Base-by-base conservation (phyloP, 2,888 invertebrate species). In the Hypercompe scribonia region DNA sequence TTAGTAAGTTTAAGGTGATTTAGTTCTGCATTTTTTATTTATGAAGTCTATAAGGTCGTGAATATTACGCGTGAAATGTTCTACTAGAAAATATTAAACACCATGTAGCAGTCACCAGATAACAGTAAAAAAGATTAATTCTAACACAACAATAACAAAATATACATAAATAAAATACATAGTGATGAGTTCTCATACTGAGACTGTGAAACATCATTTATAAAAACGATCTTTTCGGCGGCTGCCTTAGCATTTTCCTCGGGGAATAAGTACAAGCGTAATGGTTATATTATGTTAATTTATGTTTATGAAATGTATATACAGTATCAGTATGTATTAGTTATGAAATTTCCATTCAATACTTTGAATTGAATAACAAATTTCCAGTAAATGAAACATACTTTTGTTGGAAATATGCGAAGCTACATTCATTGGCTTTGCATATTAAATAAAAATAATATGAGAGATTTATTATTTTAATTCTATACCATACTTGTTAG, bases 251-350 rank as follows among this genome's bases (percentile, higher is more conserved):
- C 28, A 58, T 58, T 58, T 28, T 58, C 28, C 58, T 58, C 28
- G 13, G 28, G 58, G 28, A 58, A 28, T 28, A 28, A 28, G 28
- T 15, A 58, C 58, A 58, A 58, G 58, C 58, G 15, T 58, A 58
- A 58, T 28, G 58, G 54, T 54, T 54, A 54, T 54, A 54, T n/a
- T 54, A 54, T 54, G 54, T 54, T 54, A 54, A 54, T 54, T 54
- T 54, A 54, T 54, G 54, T 28, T 54, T 11, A 54, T 24, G 11
- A 54, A 54, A 54, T 54, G 54, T 54, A 54, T 3, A 54, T 54
- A 54, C 54, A n/a, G 54, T n/a, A 54, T 54, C n/a, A n/a, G 13
- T n/a, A n/a, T 54, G 13, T n/a, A n/a, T 54, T n/a, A n/a, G 28
- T 54, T 28, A n/a, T 13, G 54, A 54, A 54, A 54, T 11, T 54